phyloP scores from a whole-genome alignment of 1,140 invertebrate genomes.

The Bradynema listronoti region DNA sequence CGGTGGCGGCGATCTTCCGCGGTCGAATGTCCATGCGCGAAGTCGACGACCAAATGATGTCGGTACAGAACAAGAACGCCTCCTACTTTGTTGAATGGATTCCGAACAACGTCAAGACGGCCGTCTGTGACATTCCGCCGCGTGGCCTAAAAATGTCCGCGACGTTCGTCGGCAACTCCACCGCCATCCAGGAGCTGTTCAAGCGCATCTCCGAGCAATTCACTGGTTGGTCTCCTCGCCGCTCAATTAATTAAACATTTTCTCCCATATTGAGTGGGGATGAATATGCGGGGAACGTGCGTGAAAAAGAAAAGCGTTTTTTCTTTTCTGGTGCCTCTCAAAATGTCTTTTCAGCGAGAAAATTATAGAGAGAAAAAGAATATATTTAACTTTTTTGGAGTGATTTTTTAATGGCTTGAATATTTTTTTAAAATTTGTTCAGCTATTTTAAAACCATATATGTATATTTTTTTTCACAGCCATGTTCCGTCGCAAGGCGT shows the following conservation, averaged over 20 bases:
- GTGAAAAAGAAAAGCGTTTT: no score
- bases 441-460: neutral
- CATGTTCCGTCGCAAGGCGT: constrained; percentile 67
- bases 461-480: constrained; percentile 36
- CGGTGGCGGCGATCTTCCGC: constrained; percentile 84
- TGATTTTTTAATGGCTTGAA: no score
- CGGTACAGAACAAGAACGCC: constrained; percentile 56
- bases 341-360: no score
- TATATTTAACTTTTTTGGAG: neutral
- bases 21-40: constrained; percentile 79
- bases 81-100: constrained; percentile 68
- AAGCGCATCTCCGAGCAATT: constrained; percentile 67
- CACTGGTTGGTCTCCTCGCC: constrained; percentile 50
- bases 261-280: no score
- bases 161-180: constrained; percentile 64
- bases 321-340: no score
- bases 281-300: no score
- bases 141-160: constrained; percentile 63
- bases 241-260: no score
- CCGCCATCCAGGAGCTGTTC: constrained; percentile 70
- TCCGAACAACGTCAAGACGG: constrained; percentile 64
- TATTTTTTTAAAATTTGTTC: no score
- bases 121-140: constrained; percentile 63
- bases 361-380: neutral
- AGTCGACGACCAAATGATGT: constrained; percentile 55